A percentile compares a stretch with the other conserved stretches of the same genome.
Evolutionary conservation across 2,113 vertebrate species (phyloP).

Genomic region (Callithrix jacchus): DNA sequence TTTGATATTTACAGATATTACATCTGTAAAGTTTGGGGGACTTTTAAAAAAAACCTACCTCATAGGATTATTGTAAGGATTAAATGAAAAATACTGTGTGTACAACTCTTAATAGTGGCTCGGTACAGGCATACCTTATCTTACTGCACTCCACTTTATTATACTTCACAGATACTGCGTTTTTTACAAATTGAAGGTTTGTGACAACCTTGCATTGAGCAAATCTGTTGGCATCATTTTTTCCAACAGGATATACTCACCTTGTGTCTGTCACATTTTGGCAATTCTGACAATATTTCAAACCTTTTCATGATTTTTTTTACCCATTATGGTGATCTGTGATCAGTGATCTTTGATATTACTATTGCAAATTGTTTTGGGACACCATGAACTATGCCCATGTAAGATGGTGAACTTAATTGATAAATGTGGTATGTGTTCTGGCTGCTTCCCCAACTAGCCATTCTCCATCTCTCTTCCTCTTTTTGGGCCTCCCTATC

Average conservation of each 20-base stretch:
- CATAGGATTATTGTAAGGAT: background rate
- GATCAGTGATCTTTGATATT: background rate
- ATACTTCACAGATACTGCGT: background rate
- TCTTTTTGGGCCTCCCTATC: background rate
- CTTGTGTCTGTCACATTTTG: background rate
- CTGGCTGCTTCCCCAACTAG: background rate
- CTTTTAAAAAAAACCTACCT: background rate
- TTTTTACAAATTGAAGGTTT: background rate
- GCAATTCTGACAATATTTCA: background rate
- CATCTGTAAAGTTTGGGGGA: conserved; percentile 3
- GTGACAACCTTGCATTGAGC: background rate
- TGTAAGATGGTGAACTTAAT: background rate
- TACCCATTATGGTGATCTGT: background rate
- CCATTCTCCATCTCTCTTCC: background rate
- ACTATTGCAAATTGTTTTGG: background rate
- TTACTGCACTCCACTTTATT: background rate
- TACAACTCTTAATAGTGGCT: background rate
- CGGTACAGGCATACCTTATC: background rate
- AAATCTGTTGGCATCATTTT: background rate
- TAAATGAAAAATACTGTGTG: background rate
- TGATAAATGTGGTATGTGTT: background rate
- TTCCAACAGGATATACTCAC: background rate
- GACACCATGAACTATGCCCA: background rate
- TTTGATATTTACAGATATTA: background rate
- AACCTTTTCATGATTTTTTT: background rate